These are phyloP conservation scores for Proterorhinus semilunaris DNA, from an alignment of 2,113 vertebrate species.

Conservation along the genomic window DNA sequence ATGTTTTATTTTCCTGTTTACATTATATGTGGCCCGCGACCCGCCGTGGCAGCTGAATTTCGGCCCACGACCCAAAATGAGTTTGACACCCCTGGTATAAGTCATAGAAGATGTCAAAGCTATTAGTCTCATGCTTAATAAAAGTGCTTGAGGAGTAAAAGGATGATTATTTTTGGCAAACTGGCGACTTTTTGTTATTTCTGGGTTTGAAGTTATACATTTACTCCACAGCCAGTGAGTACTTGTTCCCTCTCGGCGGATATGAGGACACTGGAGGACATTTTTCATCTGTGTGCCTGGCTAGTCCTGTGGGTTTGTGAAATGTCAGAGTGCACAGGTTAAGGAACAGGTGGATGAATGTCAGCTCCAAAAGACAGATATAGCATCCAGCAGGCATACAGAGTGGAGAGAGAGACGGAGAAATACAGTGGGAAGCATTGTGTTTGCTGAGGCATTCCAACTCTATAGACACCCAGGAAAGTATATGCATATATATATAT, in stretches of 20 bases:
- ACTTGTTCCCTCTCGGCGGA: not conserved
- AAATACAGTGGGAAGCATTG: not conserved
- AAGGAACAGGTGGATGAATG: conserved; percentile 16
- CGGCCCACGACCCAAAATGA: no score
- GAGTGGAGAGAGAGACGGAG: not conserved
- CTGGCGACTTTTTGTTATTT: no score
- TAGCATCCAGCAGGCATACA: not conserved
- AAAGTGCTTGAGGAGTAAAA: no score
- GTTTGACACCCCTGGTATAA: no score
- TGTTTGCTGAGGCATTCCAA: not conserved
- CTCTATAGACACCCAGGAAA: not conserved
- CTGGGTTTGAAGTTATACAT: not conserved
- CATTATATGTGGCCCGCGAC: no score
- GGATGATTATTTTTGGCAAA: no score
- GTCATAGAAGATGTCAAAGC: no score
- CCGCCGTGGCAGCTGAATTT: no score
- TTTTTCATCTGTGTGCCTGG: conserved; percentile 14
- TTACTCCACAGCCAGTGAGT: not conserved
- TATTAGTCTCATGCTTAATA: no score
- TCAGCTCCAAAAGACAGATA: conserved; percentile 1
- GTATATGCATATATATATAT: not conserved
- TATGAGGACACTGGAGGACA: conserved; percentile 21
- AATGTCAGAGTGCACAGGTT: conserved; percentile 23
- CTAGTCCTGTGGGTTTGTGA: conserved; percentile 9
- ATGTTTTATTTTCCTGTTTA: no score